Conservation (phyloP, 2,797 vertebrate species). For the Typhlichthys subterraneus region DNA sequence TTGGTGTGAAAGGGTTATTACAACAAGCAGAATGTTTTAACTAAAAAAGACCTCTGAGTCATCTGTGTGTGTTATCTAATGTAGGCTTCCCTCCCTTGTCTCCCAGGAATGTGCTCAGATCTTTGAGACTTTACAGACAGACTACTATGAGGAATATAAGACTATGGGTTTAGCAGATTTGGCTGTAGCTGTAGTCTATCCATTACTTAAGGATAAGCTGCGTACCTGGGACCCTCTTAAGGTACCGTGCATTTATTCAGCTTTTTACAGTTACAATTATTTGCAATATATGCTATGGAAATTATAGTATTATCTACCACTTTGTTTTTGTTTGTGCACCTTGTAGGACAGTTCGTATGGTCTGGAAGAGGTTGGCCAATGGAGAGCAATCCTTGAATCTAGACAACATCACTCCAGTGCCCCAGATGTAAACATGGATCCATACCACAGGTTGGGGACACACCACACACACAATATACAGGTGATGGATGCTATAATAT, state of each 20-base stretch:
- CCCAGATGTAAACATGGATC: constrained; percentile 89
- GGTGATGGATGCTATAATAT: background rate
- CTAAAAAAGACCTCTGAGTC: background rate
- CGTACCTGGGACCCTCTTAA: constrained; percentile 92
- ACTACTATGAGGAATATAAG: constrained; percentile 94
- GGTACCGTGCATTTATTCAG: constrained; percentile 60
- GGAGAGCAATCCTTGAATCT: constrained; percentile 92
- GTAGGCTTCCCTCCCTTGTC: constrained; percentile 4
- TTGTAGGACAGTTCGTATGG: constrained; percentile 87
- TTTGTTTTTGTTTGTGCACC: constrained; percentile 10
- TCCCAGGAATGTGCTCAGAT: constrained; percentile 84
- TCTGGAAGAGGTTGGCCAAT: constrained; percentile 89
- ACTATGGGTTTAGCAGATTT: constrained; percentile 89
- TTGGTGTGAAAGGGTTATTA: background rate
- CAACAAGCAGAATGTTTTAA: background rate
- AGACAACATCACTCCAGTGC: constrained; percentile 84
- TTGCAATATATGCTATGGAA: background rate
- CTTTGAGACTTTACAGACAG: constrained; percentile 92
- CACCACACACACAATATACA: constrained; percentile 4
- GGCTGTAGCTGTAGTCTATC: constrained; percentile 90
- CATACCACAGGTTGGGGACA: constrained; percentile 89
- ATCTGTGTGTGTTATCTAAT: background rate
- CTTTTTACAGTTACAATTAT: background rate
- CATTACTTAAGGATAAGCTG: constrained; percentile 90
- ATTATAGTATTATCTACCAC: background rate